Percentiles rank a stretch among this genome's conserved stretches.
phyloP scores from a whole-genome alignment of 2,888 invertebrate genomes.

The Cetonia aurata region DNA sequence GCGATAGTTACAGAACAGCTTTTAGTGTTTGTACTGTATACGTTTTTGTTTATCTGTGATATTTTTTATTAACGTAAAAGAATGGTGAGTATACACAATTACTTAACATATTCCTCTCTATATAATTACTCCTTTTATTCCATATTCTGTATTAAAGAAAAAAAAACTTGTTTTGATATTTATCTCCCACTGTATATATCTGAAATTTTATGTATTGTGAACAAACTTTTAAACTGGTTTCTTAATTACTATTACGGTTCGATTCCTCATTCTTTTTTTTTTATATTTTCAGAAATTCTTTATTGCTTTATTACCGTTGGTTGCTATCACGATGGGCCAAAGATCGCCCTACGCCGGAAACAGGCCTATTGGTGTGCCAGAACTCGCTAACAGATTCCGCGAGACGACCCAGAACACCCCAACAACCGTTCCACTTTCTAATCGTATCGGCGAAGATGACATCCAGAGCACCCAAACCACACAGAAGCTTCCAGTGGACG shows the following conservation, averaged over 20 bases:
- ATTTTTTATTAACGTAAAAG: background rate
- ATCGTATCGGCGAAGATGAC: conserved; percentile 69
- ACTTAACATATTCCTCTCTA: background rate
- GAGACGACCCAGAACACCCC: conserved; percentile 53
- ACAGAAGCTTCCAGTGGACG: conserved; percentile 73
- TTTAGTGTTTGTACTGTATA: background rate
- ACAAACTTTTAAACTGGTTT: background rate
- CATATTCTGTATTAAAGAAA: background rate
- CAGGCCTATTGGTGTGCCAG: conserved; percentile 73
- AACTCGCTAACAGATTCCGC: conserved; percentile 66
- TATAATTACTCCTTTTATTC: background rate
- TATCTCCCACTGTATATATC: background rate
- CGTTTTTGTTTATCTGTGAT: background rate
- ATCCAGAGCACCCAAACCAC: conserved; percentile 59
- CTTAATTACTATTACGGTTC: background rate
- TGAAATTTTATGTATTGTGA: background rate
- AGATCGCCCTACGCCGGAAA: conserved; percentile 76
- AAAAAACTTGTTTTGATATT: background rate
- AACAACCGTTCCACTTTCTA: conserved; percentile 54
- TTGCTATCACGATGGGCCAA: conserved; percentile 66
- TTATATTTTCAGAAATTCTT: conserved; percentile 38
- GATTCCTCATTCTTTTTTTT: background rate
- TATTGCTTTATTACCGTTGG: conserved; percentile 32
- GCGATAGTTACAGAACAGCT: too few relatives aligned
- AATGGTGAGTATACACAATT: background rate